Conservation (phyloP, 2,113 vertebrate species). For the Gymnorhina tibicen region DNA sequence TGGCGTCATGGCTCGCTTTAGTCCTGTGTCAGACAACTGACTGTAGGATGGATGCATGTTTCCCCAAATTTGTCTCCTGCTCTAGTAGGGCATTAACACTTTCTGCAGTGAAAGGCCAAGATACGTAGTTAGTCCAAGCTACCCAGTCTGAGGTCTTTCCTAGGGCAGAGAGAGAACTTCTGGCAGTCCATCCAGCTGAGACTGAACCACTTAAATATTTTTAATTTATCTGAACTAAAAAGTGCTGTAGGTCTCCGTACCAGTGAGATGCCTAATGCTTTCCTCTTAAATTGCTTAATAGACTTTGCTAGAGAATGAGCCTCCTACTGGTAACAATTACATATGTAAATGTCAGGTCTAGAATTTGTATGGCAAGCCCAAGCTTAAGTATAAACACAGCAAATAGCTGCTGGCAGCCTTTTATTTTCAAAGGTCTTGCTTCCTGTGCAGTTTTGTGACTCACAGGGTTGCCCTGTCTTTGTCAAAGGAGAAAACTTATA, state of each 20-base stretch:
- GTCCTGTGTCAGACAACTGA: constrained; percentile 8
- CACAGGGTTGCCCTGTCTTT: neutral
- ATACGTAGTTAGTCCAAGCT: neutral
- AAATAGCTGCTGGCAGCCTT: neutral
- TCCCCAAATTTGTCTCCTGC: neutral
- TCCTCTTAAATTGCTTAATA: neutral
- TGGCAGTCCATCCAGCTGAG: neutral
- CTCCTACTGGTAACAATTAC: neutral
- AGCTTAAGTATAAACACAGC: neutral
- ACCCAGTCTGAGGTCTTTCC: neutral
- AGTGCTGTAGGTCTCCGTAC: neutral
- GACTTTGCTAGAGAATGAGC: neutral
- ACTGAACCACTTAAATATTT: neutral
- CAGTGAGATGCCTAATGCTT: neutral
- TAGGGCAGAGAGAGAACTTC: neutral
- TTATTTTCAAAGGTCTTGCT: neutral
- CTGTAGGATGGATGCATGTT: constrained; percentile 13
- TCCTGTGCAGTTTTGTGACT: neutral
- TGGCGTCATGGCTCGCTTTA: neutral
- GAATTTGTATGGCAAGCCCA: neutral
- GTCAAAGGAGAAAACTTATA: neutral
- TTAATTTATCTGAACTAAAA: neutral
- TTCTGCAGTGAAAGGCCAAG: neutral
- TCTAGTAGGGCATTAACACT: neutral
- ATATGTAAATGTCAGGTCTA: neutral